Evolutionary conservation across 2,113 vertebrate species (phyloP).

Genomic region (Microtus richardsoni): DNA sequence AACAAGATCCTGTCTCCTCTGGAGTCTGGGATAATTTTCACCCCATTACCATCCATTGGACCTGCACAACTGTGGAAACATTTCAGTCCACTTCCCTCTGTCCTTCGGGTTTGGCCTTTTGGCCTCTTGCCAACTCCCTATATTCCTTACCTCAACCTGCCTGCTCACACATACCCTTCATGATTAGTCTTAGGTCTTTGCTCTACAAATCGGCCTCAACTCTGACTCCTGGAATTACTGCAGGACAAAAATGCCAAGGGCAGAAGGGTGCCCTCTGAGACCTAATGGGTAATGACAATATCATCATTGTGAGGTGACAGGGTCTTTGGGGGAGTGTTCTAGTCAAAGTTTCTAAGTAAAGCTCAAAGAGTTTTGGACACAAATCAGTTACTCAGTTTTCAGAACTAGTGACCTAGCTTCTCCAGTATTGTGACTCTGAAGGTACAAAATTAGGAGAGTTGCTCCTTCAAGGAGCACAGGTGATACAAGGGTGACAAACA

Average conservation of each 20-base stretch:
- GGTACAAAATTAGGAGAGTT: slow-evolving; percentile 5
- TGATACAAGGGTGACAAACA: neutral
- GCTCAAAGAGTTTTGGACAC: neutral
- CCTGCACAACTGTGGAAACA: neutral
- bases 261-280: neutral
- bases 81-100: too few relatives aligned
- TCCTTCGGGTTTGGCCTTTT: neutral
- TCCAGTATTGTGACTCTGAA: neutral
- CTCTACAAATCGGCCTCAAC: neutral
- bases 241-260: neutral
- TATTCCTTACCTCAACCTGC: neutral
- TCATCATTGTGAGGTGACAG: neutral
- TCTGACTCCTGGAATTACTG: neutral
- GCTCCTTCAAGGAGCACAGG: neutral
- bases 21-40: neutral
- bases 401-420: neutral
- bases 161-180: neutral
- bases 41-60: neutral
- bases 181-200: neutral
- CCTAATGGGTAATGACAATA: neutral
- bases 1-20: neutral
- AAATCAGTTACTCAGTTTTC: neutral
- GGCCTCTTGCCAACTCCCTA: neutral
- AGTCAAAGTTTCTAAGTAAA: neutral
- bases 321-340: neutral